Evolutionary conservation across 2,888 invertebrate genomes (phyloP).

Genomic region (Catocala fraxini): DNA sequence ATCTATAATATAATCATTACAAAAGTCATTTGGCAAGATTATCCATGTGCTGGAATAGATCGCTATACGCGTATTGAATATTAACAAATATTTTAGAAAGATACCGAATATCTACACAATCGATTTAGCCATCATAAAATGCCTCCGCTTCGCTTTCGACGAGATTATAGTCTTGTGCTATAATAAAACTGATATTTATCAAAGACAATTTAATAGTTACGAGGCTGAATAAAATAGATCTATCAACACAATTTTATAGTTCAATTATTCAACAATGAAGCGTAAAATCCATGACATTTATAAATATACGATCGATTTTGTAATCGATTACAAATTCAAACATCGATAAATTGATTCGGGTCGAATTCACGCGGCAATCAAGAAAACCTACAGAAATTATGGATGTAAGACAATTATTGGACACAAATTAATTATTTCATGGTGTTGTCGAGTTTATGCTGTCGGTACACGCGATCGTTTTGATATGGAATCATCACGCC

Average conservation of each 20-base stretch:
- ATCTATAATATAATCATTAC: no score
- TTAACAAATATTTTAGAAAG: no score
- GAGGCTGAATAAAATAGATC: slow-evolving; percentile 47
- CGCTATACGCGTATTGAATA: no score
- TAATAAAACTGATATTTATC: no score
- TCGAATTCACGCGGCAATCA: slow-evolving; percentile 60
- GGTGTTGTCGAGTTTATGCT: slow-evolving; percentile 60
- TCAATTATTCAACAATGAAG: slow-evolving; percentile 66
- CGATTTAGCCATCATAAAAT: no score
- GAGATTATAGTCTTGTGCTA: no score
- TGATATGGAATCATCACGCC: slow-evolving; percentile 63
- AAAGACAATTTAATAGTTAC: slow-evolving; percentile 22
- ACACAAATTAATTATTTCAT: slow-evolving; percentile 61
- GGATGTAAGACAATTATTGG: slow-evolving; percentile 59
- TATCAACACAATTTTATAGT: slow-evolving; percentile 49
- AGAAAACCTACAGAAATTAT: slow-evolving; percentile 62
- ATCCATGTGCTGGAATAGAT: no score
- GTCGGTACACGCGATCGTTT: slow-evolving; percentile 68
- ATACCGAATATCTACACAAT: no score
- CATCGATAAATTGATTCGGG: slow-evolving; percentile 60
- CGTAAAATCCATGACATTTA: slow-evolving; percentile 74
- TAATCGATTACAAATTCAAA: slow-evolving; percentile 68
- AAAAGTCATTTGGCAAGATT: no score
- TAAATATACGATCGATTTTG: slow-evolving; percentile 68
- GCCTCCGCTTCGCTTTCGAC: no score